Percentiles rank a stretch among this genome's conserved stretches.
phyloP scores from a whole-genome alignment of 2,113 vertebrate species.

The Dromiciops gliroides region DNA sequence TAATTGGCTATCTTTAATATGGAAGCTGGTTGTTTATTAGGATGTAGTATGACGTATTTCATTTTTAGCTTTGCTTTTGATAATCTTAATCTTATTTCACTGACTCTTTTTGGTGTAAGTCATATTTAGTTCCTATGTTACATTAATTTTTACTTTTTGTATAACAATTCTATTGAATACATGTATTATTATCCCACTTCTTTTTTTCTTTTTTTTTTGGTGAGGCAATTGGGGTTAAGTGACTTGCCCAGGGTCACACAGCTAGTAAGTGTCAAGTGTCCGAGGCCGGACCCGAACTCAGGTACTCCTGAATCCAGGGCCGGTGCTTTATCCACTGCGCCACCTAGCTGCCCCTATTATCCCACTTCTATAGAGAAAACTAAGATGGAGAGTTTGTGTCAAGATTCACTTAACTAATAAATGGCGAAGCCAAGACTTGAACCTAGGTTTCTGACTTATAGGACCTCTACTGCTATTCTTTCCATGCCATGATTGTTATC shows the following conservation, averaged over 20 bases:
- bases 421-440: background rate
- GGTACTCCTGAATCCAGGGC: too few species aligned
- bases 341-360: too few species aligned
- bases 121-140: background rate
- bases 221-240: too few species aligned
- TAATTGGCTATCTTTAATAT: background rate
- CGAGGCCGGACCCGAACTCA: too few species aligned
- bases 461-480: background rate
- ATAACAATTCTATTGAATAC: background rate
- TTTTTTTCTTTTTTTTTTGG: too few species aligned
- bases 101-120: background rate
- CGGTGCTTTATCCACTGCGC: too few species aligned
- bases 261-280: too few species aligned
- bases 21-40: background rate
- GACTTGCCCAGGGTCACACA: too few species aligned
- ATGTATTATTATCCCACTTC: background rate
- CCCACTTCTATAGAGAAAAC: too few species aligned
- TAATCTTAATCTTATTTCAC: background rate
- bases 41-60: background rate
- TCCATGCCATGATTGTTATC: background rate
- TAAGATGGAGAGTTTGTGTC: too few species aligned
- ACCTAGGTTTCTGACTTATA: background rate
- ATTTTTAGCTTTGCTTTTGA: background rate
- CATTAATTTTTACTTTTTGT: background rate
- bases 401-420: background rate